Base-by-base conservation (phyloP, 1,140 invertebrate species). In the Eupeodes corollae region DNA sequence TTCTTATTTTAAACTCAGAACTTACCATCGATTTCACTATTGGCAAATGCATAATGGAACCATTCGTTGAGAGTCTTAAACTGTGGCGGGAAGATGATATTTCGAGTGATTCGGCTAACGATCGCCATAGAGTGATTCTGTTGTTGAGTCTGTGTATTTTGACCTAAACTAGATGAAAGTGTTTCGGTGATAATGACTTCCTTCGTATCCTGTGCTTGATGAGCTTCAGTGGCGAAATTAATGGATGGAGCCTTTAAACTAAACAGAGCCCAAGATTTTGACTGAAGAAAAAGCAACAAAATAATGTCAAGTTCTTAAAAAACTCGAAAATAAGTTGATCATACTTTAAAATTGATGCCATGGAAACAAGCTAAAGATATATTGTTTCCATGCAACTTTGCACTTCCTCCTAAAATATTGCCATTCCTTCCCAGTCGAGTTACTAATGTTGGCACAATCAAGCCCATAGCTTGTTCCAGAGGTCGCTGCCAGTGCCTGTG, bases 331-430 rank as follows among this genome's bases (percentile, higher is more conserved):
- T 5, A 26, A 5, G 10, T 43, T 43, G 13, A 30, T 43, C 31
- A 19, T 18, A 48, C 85, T 54, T 92, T 92, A 69, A 98, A 95
- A 70, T 96, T 97, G 57, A 95, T 91, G 6, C 93, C 94, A 70
- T 97, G 91, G 74, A 97, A 98, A 69, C 93, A 97, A 8, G 91
- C 93, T 33, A 98, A 73, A 12, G 91, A 94, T 35, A 98, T 90
- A 63, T 94, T 91, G 26, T 84, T 88, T 16, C 84, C 84, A 54
- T 89, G 85, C 13, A 96, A 72, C 60, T 92, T 88, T 75, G 92
- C 86, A n/a, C 86, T 90, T 26, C 93, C 92, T 14, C 93, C 93
- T 1, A 97, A 73, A 12, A 96, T 86, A 2, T 89, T 91, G 11
- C 88, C 89, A 46, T 82, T 84, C 8, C 82, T 70, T 0, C 84